Percentiles rank a stretch among this genome's conserved stretches.
Conservation (phyloP, 2,888 invertebrate genomes). For the Temnothorax rugatulus region DNA sequence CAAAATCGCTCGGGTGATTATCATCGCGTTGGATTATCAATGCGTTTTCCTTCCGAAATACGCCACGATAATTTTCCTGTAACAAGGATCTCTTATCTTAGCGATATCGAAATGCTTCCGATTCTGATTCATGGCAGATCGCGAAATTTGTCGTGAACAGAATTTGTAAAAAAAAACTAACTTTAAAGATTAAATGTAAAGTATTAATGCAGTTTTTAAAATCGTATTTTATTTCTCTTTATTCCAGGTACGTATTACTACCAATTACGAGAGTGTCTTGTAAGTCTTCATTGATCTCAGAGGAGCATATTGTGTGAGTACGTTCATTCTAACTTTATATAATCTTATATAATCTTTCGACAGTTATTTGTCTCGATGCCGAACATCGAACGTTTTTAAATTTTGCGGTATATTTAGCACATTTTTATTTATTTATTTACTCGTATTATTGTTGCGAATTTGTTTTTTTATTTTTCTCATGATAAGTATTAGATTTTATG, state of each 20-base stretch:
- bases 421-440: not conserved
- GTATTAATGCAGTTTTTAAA: not conserved
- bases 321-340: not conserved
- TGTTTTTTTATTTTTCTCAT: not conserved
- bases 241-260: constrained; percentile 34
- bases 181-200: not conserved
- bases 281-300: constrained; percentile 2
- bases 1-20: not conserved
- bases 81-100: not conserved
- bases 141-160: not conserved
- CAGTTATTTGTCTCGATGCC: not conserved
- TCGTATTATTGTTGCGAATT: not conserved
- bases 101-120: not conserved
- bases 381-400: not conserved
- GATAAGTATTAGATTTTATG: not conserved
- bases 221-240: not conserved
- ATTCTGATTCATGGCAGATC: not conserved
- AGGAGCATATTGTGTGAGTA: constrained; percentile 26
- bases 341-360: not conserved
- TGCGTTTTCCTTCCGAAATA: not conserved
- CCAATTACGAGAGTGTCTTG: not conserved
- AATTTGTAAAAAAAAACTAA: not conserved
- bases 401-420: not conserved
- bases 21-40: not conserved
- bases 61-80: not conserved